These are phyloP conservation scores for Drosophila kanapiae DNA, from an alignment of 1,140 invertebrate species.

Conservation along the genomic window DNA sequence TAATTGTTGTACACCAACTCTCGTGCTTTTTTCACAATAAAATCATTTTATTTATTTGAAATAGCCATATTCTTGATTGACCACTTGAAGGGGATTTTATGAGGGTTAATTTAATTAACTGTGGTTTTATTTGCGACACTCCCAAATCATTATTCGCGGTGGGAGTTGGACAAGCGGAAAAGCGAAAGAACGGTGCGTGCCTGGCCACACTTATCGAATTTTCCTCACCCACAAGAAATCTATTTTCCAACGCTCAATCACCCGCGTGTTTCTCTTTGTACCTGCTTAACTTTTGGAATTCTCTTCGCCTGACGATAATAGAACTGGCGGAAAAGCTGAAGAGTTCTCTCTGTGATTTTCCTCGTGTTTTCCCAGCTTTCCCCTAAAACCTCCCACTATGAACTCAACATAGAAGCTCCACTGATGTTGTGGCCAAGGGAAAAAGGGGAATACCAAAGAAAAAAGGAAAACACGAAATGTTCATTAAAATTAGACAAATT, in stretches of 20 bases:
- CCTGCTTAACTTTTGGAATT: constrained; percentile 44
- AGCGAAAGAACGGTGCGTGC: constrained; percentile 39
- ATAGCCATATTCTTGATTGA: constrained; percentile 9
- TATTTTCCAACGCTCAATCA: constrained; percentile 24
- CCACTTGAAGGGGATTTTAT: constrained; percentile 6
- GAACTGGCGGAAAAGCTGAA: constrained; percentile 19
- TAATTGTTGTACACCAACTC: constrained; percentile 29
- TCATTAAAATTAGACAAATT: constrained; percentile 79
- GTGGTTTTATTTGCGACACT: constrained; percentile 1
- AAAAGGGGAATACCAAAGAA: constrained; percentile 11
- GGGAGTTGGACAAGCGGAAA: constrained; percentile 8
- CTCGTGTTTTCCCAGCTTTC: constrained; percentile 11
- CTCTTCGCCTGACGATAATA: constrained; percentile 59
- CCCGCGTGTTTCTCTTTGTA: constrained; percentile 36
- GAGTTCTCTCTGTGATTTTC: constrained; percentile 34
- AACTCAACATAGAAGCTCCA: constrained; percentile 15
- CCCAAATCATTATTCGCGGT: background rate
- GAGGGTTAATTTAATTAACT: constrained; percentile 18
- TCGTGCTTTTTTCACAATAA: constrained; percentile 27
- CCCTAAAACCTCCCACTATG: constrained; percentile 10
- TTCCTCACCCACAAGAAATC: constrained; percentile 19
- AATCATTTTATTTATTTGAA: constrained; percentile 28
- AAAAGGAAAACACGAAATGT: constrained; percentile 52
- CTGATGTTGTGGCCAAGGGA: background rate
- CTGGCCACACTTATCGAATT: constrained; percentile 45